These are phyloP conservation scores for Erythrocercus mccallii DNA, from an alignment of 2,113 vertebrate genomes.

Conservation along the genomic window DNA sequence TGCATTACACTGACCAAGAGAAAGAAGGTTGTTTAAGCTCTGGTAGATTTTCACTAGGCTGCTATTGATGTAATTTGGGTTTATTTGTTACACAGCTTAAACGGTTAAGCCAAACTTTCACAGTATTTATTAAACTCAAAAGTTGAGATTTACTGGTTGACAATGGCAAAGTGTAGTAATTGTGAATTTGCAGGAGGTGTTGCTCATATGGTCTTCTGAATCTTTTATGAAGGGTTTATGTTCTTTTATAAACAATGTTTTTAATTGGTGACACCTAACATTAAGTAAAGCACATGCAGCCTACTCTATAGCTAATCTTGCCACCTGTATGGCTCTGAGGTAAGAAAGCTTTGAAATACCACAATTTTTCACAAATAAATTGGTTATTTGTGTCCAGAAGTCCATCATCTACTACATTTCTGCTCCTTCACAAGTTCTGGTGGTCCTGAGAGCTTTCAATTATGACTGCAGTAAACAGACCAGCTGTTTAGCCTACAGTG, in stretches of 20 bases:
- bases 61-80: neutral
- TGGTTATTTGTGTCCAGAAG: neutral
- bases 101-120: neutral
- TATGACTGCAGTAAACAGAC: neutral
- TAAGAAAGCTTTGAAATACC: neutral
- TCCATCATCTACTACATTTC: neutral
- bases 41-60: neutral
- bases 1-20: accelerated
- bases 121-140: neutral
- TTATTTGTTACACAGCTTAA: neutral
- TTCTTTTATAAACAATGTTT: neutral
- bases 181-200: neutral
- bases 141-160: neutral
- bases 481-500: neutral
- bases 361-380: accelerated
- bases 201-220: neutral
- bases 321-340: neutral
- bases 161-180: neutral
- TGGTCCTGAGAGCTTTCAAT: neutral
- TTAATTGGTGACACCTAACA: neutral
- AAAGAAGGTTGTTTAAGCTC: neutral
- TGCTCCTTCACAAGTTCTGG: neutral
- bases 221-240: neutral
- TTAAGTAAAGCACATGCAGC: neutral
- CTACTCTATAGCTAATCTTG: neutral